phyloP scores from a whole-genome alignment of 37 sponge, comb jelly and placozoan genomes.

The Ianthella basta region DNA sequence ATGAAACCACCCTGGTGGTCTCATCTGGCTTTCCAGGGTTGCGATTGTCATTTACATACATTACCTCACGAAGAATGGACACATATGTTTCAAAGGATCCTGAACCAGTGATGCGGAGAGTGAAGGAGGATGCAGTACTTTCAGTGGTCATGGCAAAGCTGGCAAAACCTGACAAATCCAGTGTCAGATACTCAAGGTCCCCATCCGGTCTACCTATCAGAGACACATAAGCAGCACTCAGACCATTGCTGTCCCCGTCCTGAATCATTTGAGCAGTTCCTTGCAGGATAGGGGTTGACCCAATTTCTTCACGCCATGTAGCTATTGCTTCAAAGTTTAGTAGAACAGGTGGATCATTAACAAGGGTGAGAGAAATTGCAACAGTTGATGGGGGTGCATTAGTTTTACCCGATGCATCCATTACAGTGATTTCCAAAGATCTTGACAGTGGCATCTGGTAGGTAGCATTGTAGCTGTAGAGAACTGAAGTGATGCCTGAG shows the following conservation, averaged over 20 bases:
- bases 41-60: conserved; percentile 39
- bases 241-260: conserved; percentile 55
- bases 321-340: conserved; percentile 35
- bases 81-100: conserved; percentile 24
- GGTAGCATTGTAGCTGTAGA: conserved; percentile 33
- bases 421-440: conserved; percentile 33
- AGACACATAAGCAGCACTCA: conserved; percentile 30
- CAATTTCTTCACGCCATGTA: conserved; percentile 31
- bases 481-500: conserved; percentile 37
- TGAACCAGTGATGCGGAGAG: conserved; percentile 30
- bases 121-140: conserved; percentile 3
- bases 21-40: conserved; percentile 24
- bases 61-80: conserved; percentile 31
- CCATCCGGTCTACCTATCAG: conserved; percentile 48
- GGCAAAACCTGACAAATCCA: not conserved
- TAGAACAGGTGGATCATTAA: conserved; percentile 69
- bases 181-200: conserved; percentile 43
- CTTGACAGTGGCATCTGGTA: conserved; percentile 10
- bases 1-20: conserved; percentile 25
- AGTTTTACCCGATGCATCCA: conserved; percentile 29
- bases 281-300: conserved; percentile 30
- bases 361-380: conserved; percentile 45
- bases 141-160: conserved; percentile 12
- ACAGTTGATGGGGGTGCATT: conserved; percentile 49
- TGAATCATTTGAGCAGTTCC: conserved; percentile 29